phyloP scores from a whole-genome alignment of 2,888 invertebrate genomes.

The Imbricaverruca yamaguchii region DNA sequence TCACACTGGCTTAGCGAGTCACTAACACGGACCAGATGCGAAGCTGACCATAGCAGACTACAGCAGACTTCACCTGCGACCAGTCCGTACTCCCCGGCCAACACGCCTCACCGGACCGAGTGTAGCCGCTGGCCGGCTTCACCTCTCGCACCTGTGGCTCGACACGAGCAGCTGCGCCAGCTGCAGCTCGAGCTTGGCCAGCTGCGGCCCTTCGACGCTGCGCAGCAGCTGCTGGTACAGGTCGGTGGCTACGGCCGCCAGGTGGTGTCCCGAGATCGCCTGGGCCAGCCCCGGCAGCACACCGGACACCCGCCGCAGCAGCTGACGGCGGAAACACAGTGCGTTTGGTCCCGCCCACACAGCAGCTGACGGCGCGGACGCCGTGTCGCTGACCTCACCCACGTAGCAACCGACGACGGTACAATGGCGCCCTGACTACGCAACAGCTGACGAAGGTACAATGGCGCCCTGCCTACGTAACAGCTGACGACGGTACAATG shows the following conservation, averaged over 20 bases:
- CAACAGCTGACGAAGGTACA: no score
- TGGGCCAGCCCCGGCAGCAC: not conserved
- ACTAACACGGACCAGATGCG: no score
- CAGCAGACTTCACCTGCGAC: no score
- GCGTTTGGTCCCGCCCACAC: no score
- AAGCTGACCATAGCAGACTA: no score
- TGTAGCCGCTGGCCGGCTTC: not conserved
- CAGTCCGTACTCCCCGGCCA: not conserved
- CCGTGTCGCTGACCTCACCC: no score
- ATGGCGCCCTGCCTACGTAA: no score
- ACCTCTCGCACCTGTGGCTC: not conserved
- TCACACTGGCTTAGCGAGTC: no score
- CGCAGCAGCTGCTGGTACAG: not conserved
- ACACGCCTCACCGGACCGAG: not conserved
- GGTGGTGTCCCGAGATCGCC: not conserved
- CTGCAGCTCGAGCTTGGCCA: not conserved
- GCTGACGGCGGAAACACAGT: not conserved
- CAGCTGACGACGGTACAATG: no score
- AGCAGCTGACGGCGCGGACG: no score
- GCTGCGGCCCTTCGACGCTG: not conserved
- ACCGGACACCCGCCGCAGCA: not conserved
- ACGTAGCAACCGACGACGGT: no score
- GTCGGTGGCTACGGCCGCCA: not conserved
- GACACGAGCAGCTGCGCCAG: not conserved
- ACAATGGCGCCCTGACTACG: no score